phyloP scores from a whole-genome alignment of 2,797 vertebrate genomes.

The Betta splendens region DNA sequence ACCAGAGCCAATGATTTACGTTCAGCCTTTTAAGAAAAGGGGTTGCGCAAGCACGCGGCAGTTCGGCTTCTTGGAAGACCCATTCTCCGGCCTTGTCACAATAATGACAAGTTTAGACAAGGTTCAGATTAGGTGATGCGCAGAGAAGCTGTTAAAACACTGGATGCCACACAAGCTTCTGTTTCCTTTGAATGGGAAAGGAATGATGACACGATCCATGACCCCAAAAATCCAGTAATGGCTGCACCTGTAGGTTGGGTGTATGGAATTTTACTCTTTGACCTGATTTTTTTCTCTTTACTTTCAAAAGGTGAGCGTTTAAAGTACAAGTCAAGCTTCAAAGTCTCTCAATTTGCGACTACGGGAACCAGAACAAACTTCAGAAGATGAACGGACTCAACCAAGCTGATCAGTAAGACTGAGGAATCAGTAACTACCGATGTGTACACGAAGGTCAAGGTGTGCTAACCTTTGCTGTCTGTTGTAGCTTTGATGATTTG shows the following conservation, averaged over 20 bases:
- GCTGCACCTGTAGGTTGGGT: background rate
- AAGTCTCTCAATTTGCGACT: constrained; percentile 1
- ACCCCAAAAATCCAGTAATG: background rate
- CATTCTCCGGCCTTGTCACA: background rate
- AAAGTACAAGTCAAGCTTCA: constrained; percentile 16
- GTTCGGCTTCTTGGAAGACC: background rate
- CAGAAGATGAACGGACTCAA: constrained; percentile 80
- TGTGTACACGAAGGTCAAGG: background rate
- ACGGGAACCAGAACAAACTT: constrained; percentile 70
- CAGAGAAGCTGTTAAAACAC: background rate
- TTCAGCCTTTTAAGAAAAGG: background rate
- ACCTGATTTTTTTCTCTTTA: constrained; percentile 4
- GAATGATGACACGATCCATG: constrained; percentile 10
- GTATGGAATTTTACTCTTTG: too few relatives aligned
- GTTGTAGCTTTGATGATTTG: constrained; percentile 72
- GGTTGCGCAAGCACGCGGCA: background rate
- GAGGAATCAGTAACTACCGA: background rate
- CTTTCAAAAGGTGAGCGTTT: constrained; percentile 18
- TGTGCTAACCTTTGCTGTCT: background rate
- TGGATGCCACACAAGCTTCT: background rate
- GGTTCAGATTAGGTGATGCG: constrained; percentile 12
- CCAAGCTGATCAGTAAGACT: constrained; percentile 73
- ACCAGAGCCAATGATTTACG: background rate
- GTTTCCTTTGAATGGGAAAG: constrained; percentile 1
- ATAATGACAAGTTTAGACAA: constrained; percentile 13